Base-by-base conservation (phyloP, 2,888 invertebrate genomes). In the Penaeus monodon region DNA sequence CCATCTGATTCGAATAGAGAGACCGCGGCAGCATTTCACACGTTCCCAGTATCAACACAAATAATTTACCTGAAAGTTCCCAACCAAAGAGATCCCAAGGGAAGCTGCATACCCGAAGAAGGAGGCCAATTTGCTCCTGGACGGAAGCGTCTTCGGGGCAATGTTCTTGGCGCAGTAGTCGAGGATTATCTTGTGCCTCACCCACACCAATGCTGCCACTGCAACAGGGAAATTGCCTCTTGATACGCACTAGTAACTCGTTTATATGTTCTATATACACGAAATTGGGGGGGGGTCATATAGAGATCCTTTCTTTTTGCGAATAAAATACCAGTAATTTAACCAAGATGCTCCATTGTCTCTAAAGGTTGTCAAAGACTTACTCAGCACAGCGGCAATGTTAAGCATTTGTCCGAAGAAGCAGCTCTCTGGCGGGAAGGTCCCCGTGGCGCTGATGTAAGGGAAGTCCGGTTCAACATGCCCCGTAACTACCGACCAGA, bases 401-500 rank as follows among this genome's bases (percentile, higher is more conserved):
- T 93, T 93, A n/a, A 93, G 90, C 65, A 93, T 91, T 90, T 93
- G 93, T 24, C 92, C 92, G 91, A 93, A 93, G 84, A 93, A 92
- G 91, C 93, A 93, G 89, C 93, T 93, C 90, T 93, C 93, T 22
- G 93, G 93, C 6, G 92, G 91, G 77, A 92, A 91, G 4, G 93
- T 91, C 6, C 93, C 93, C 27, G 92, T 92, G 74, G 84, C 80
- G 68, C 88, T 92, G 86, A 93, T 92, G 90, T 92, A 93, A 1
- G 93, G 92, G 88, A 92, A 92, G 84, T 91, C 91, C 8, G 92
- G 91, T 82, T 91, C 91, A 17, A 92, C 92, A 89, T 92, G 92
- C 17, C 91, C 91, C 83, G 91, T 89, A 0, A 89, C 88, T 7
- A 92, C 92, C 1, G 93, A 92, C 14, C 93, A 91, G 6, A 89